These are phyloP conservation scores for Sphaerophoria taeniata DNA, from an alignment of 2,888 invertebrate genomes.

Conservation along the genomic window DNA sequence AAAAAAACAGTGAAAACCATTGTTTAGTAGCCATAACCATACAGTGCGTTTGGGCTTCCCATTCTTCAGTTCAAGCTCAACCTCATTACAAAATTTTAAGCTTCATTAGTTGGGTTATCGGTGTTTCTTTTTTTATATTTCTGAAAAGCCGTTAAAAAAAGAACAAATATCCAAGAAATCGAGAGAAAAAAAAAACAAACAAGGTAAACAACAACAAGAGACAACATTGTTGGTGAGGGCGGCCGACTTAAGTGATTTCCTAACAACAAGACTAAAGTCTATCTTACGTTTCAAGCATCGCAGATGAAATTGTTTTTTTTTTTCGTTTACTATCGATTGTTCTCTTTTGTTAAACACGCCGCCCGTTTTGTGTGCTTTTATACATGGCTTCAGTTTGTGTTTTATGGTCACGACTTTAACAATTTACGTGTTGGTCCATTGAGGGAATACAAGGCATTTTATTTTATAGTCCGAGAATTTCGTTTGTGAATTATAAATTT, in stretches of 20 bases:
- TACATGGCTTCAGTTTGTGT: conserved; percentile 20
- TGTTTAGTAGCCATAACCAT: too few species aligned
- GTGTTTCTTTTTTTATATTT: background rate
- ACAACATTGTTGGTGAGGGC: conserved; percentile 24
- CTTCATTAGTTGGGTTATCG: conserved; percentile 39
- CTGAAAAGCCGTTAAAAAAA: conserved; percentile 61
- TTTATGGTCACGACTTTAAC: conserved; percentile 70
- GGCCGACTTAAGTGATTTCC: conserved; percentile 13
- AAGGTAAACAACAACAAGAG: conserved; percentile 22
- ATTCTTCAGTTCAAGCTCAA: too few species aligned
- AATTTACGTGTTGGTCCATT: conserved; percentile 64
- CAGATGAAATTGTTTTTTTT: conserved; percentile 46
- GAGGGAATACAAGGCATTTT: conserved; percentile 1
- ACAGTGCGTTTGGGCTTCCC: too few species aligned
- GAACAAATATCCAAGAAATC: conserved; percentile 55
- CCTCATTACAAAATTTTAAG: conserved; percentile 2
- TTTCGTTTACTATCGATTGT: conserved; percentile 12
- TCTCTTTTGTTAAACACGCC: background rate
- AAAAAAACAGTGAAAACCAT: too few species aligned
- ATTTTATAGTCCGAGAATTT: background rate
- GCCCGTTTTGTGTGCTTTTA: background rate
- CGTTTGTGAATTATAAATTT: background rate
- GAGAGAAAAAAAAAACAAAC: conserved; percentile 18
- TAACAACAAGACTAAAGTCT: conserved; percentile 1
- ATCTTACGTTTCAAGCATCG: conserved; percentile 17